Conservation (phyloP, 2,888 invertebrate species). For the Melinaea menophilus region DNA sequence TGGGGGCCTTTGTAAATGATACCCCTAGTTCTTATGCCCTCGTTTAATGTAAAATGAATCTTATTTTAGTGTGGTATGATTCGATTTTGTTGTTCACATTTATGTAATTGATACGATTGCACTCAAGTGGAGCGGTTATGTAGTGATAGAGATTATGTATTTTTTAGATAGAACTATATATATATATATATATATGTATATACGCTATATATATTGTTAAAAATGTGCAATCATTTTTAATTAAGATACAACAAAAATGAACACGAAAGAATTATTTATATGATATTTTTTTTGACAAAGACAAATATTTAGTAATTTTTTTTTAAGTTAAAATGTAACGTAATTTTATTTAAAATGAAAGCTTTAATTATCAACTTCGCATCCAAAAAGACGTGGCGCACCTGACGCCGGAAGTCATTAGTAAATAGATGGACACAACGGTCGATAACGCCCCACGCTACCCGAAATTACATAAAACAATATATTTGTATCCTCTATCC, state of each 20-base stretch:
- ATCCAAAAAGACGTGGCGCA: conserved; percentile 55
- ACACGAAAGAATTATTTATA: too few species aligned
- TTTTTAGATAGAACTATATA: background rate
- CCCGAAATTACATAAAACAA: conserved; percentile 58
- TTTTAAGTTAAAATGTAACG: too few species aligned
- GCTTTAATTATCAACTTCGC: conserved; percentile 35
- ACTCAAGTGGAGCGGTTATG: conserved; percentile 43
- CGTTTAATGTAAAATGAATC: conserved; percentile 37
- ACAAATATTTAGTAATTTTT: too few species aligned
- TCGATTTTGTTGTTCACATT: conserved; percentile 32
- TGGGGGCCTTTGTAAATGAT: conserved; percentile 61
- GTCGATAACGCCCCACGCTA: conserved; percentile 69
- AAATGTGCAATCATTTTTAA: too few species aligned
- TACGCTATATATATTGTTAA: too few species aligned
- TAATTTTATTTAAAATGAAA: too few species aligned
- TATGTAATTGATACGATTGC: conserved; percentile 64
- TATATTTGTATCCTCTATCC: conserved; percentile 15
- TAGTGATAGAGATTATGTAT: conserved; percentile 17
- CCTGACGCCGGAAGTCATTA: conserved; percentile 78
- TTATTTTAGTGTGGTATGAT: conserved; percentile 31
- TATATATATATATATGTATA: too few species aligned
- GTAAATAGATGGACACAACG: conserved; percentile 73
- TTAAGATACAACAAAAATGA: too few species aligned
- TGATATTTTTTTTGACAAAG: too few species aligned
- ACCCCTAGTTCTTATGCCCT: conserved; percentile 61